A percentile compares a stretch with the other conserved stretches of the same genome.
Conservation (phyloP, 1,140 invertebrate genomes). For the Triops cancriformis region DNA sequence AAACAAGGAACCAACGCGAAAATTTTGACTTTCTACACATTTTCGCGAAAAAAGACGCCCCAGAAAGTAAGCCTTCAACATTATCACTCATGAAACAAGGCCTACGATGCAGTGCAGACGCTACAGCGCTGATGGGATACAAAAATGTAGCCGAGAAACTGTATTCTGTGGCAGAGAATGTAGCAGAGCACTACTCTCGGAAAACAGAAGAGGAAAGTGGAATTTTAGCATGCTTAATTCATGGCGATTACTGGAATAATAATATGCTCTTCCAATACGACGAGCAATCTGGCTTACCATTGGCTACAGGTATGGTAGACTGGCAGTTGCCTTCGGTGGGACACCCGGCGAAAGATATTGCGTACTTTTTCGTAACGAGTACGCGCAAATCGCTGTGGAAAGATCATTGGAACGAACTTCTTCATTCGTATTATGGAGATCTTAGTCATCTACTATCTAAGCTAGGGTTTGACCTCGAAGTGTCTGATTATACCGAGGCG, state of each 20-base stretch:
- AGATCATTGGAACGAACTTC: background rate
- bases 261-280: slow-evolving; percentile 28
- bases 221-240: slow-evolving; percentile 19
- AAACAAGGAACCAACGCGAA: slow-evolving; percentile 14
- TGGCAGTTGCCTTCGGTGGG: slow-evolving; percentile 22
- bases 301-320: slow-evolving; percentile 15
- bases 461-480: background rate
- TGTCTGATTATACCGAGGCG: background rate
- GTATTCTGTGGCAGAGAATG: background rate
- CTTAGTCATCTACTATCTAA: background rate
- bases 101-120: background rate
- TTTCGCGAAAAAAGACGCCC: background rate
- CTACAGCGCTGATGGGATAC: background rate
- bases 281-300: slow-evolving; percentile 15
- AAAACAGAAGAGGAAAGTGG: slow-evolving; percentile 9
- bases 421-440: background rate
- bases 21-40: background rate
- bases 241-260: slow-evolving; percentile 28
- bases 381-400: background rate
- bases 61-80: background rate
- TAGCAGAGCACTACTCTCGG: background rate
- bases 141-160: background rate
- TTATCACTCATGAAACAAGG: background rate
- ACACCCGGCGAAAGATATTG: slow-evolving; percentile 24
- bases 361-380: slow-evolving; percentile 24